Base-by-base conservation (phyloP, 2,888 invertebrate genomes). In the Balanococcus diminutus region DNA sequence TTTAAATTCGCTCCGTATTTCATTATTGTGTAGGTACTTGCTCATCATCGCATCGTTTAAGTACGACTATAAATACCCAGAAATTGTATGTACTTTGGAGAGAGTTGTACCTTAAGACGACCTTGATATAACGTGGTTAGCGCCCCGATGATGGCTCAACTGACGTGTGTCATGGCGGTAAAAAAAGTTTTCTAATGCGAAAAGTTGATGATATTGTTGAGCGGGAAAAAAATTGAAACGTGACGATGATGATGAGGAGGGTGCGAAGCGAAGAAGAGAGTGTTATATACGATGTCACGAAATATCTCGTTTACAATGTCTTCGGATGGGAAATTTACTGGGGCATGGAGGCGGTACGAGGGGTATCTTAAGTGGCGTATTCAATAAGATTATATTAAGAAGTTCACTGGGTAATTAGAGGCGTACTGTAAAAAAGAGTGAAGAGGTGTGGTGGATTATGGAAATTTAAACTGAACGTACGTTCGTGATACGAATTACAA, bases 391-490 rank as follows among this genome's bases (percentile, higher is more conserved):
- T 9, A 14, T 4, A 36, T 16, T 67, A 67, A 67, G 28, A 31
- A 67, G 67, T 67, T 67, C 67, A 67, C 67, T 28, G 5, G 67
- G 67, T 67, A 67, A 67, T 67, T 67, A 67, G 28, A 67, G 67
- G 2, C 22, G 56, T 56, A 56, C 8, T 8, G 22, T 56, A 14
- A 36, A 36, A 36, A 36, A 36, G 5, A 9, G 19, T 14, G 19
- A 56, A 25, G 67, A 67, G 56, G 56, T 67, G 67, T 28, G 67
- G 28, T 14, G 67, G 16, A 67, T 67, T 61, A 61, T 61, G 61
- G 61, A 61, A 61, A 61, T 61, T 46, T 22, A 25, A 61, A 25
- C n/a, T n/a, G n/a, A n/a, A n/a, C n/a, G n/a, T n/a, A 14, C n/a
- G 28, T 67, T 67, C 67, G 25, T 28, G 67, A 6, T 67, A 16